Evolutionary conservation across 2,113 vertebrate genomes (phyloP).

Genomic region (Pipa parva): DNA sequence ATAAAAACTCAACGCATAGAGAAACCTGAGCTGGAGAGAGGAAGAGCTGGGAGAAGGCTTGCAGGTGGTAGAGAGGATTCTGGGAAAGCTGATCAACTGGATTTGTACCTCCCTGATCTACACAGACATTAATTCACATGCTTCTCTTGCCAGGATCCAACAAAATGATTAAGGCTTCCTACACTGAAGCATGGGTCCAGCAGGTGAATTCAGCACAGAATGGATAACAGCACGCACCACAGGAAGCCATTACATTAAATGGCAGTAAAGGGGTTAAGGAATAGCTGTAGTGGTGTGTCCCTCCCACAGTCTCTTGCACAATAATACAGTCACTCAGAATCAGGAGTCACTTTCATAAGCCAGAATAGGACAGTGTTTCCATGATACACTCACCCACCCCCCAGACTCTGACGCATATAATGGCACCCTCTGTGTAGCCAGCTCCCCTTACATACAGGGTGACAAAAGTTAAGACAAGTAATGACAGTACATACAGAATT

Average conservation of each 20-base stretch:
- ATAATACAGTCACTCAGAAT: background rate
- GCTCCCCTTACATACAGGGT: no score
- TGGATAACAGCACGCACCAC: no score
- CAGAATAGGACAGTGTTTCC: background rate
- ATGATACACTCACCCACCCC: no score
- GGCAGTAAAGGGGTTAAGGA: background rate
- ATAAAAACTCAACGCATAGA: background rate
- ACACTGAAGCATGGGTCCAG: no score
- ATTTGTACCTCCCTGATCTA: no score
- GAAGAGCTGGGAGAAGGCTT: background rate
- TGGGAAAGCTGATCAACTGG: background rate
- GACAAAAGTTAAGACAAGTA: no score
- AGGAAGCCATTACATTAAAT: background rate
- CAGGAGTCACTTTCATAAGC: background rate
- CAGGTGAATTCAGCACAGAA: background rate
- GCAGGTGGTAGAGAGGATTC: background rate
- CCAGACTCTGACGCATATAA: no score
- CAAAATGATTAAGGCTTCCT: no score
- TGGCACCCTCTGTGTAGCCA: no score
- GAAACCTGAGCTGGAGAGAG: background rate
- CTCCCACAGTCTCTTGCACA: background rate
- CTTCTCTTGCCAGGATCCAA: no score
- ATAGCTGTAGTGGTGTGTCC: background rate
- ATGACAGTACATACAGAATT: no score
- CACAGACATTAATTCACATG: no score